phyloP scores from a whole-genome alignment of 1,140 invertebrate species.

The Episyrphus balteatus region DNA sequence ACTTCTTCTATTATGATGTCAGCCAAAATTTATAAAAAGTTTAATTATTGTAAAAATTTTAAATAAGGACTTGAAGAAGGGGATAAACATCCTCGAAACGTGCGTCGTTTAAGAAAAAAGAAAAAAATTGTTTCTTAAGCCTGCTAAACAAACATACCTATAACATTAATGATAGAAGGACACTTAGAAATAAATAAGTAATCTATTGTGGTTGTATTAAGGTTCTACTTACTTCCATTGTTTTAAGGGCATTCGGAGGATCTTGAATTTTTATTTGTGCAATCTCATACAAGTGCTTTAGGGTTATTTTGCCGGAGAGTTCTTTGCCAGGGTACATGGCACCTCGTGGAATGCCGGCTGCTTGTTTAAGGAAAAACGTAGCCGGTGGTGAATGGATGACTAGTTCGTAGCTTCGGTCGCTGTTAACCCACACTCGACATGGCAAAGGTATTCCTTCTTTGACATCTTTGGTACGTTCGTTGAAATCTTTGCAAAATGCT shows the following conservation, averaged over 20 bases:
- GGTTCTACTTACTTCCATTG: conserved; percentile 22
- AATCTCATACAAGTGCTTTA: conserved; percentile 98
- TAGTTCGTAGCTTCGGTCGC: conserved; percentile 79
- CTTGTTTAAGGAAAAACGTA: conserved; percentile 85
- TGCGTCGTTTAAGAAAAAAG: too few relatives aligned
- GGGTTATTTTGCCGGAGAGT: conserved; percentile 77
- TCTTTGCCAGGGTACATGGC: conserved; percentile 72
- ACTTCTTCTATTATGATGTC: too few relatives aligned
- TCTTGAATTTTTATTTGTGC: conserved; percentile 88
- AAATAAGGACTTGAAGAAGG: too few relatives aligned
- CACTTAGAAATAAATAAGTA: too few relatives aligned
- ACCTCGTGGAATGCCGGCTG: conserved; percentile 79
- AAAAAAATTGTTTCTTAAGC: too few relatives aligned
- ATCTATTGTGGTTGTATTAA: too few relatives aligned
- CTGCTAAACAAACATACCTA: too few relatives aligned
- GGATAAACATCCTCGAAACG: too few relatives aligned
- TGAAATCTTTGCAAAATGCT: conserved; percentile 97
- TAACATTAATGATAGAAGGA: too few relatives aligned
- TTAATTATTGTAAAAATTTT: too few relatives aligned
- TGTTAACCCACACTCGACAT: conserved; percentile 64
- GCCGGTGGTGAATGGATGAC: conserved; percentile 74
- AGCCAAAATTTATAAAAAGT: too few relatives aligned
- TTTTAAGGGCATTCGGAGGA: conserved; percentile 53
- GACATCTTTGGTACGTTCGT: conserved; percentile 83
- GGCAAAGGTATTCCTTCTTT: conserved; percentile 89